Evolutionary conservation across 2,888 invertebrate species (phyloP), one percentile per base, ranked within the genome.

Genomic region (Myopa tessellatipennis): DNA sequence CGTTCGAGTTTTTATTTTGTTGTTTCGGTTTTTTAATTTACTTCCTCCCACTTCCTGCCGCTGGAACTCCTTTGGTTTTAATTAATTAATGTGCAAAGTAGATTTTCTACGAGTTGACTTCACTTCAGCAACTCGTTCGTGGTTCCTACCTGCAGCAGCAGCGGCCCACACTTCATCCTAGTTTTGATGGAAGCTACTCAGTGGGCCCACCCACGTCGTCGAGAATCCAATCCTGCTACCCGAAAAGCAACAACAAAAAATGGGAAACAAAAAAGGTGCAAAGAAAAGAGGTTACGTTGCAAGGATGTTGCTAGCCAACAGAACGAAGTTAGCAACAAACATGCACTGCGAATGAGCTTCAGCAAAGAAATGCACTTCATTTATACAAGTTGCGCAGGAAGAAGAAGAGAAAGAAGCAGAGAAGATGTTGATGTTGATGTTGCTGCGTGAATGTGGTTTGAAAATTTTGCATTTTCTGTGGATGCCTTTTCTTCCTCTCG

Each of bases 31-130:
- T 77, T 55, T 73, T n/a, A 34, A n/a, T 34, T 69, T 34, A 45
- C 45, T 58, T 63, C 63, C 38, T 50, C 34, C 50, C 26, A 18
- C 34, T 61, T 60, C 45, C 65, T 65, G 65, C 6, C 34, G 8
- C 8, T 16, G 18, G 52, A 36, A 26, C 65, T 74, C n/a, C 74
- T 74, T 74, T 65, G 74, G 63, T 74, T 73, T 74, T 74, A 74
- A 74, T 74, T 74, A 74, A 74, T 74, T 74, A 74, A 74, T 52
- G 74, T 74, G 74, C 74, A 74, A 74, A 74, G 67, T 74, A 74
- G 65, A 67, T 74, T 52, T 74, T 74, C 74, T 74, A 67, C 74
- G 38, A 74, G 74, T 74, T 74, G 74, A 63, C 74, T 74, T 74
- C 67, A 67, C 65, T 38, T 52, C 55, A 63, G 61, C 38, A 58